These are phyloP conservation scores for Microvelia longipes DNA, from an alignment of 1,140 invertebrate species.

Conservation along the genomic window DNA sequence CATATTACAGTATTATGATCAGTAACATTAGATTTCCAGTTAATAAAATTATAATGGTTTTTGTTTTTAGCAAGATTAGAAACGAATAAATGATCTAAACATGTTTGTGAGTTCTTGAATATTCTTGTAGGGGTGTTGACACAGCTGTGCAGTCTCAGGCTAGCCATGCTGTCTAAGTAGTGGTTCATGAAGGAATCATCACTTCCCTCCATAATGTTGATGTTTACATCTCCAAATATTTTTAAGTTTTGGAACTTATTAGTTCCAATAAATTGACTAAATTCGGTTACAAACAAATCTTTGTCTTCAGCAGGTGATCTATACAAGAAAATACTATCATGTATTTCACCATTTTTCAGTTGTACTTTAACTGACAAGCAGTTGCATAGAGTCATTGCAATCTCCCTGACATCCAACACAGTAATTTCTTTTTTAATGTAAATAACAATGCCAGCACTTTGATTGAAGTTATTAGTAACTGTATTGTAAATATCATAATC, in stretches of 20 bases:
- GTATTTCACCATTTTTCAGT: too few species aligned
- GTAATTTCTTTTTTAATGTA: too few species aligned
- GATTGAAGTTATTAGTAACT: too few species aligned
- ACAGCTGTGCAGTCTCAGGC: background rate
- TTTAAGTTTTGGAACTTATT: background rate
- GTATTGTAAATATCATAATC: background rate
- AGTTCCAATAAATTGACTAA: background rate
- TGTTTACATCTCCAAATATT: background rate
- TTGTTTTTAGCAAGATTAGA: background rate
- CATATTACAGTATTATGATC: too few species aligned
- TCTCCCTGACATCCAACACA: too few species aligned
- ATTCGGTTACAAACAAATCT: background rate
- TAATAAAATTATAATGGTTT: background rate
- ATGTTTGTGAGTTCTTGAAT: background rate
- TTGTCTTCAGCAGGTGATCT: background rate
- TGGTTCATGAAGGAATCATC: background rate
- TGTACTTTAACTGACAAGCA: too few species aligned
- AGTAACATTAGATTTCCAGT: background rate
- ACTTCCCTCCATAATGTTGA: background rate
- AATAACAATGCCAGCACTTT: too few species aligned
- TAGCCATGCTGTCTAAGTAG: background rate
- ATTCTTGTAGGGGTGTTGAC: background rate
- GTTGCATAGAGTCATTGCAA: too few species aligned
- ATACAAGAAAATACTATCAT: background rate
- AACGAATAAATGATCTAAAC: background rate